Percentiles rank a stretch among this genome's conserved stretches.
These are phyloP conservation scores for Sterna hirundo DNA, from an alignment of 2,113 vertebrate species.

Conservation along the genomic window DNA sequence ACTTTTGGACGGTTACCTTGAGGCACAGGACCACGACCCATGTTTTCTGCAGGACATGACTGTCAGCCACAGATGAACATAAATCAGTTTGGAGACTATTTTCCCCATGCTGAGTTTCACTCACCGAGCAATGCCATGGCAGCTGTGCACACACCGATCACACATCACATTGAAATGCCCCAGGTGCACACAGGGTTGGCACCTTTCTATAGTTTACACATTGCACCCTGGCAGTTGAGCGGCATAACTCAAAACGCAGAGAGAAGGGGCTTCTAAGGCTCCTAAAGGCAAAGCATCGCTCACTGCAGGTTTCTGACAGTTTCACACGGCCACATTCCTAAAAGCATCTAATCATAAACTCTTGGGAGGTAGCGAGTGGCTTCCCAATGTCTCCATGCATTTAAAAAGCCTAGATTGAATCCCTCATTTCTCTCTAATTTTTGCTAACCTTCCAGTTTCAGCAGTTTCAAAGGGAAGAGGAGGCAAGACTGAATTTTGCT, in stretches of 20 bases:
- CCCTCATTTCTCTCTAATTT: not conserved
- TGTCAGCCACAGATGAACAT: not conserved
- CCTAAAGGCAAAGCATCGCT: not conserved
- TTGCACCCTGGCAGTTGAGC: not conserved
- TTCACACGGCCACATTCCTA: not conserved
- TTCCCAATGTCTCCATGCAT: not conserved
- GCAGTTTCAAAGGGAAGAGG: not conserved
- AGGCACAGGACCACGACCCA: accelerated
- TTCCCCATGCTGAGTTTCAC: not conserved
- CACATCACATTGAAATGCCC: accelerated
- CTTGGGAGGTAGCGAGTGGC: not conserved
- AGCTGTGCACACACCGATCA: not conserved
- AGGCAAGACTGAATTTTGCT: not conserved
- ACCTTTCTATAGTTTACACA: not conserved
- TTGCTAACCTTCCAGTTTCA: not conserved
- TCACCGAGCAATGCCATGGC: accelerated
- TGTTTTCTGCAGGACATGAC: not conserved
- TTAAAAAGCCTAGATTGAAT: not conserved
- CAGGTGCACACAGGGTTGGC: not conserved
- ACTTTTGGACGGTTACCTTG: not conserved
- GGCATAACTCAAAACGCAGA: not conserved
- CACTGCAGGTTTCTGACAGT: not conserved
- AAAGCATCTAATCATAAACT: not conserved
- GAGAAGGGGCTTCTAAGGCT: not conserved
- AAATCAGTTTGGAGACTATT: not conserved